These are phyloP conservation scores for Clarias batrachus DNA, from an alignment of 2,113 vertebrate species.

Conservation along the genomic window DNA sequence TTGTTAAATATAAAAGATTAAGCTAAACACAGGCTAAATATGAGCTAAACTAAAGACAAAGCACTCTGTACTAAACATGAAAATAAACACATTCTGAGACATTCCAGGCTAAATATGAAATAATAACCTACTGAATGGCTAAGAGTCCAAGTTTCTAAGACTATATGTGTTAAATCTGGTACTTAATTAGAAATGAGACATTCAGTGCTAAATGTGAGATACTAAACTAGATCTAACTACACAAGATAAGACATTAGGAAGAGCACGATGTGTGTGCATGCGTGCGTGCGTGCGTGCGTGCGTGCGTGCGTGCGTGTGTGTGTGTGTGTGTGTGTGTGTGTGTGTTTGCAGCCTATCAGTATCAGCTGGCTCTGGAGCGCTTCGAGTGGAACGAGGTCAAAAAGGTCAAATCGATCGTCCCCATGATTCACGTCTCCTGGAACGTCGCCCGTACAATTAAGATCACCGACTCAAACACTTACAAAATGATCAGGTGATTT, in stretches of 20 bases:
- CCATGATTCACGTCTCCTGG: slow-evolving; percentile 94
- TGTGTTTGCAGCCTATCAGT: slow-evolving; percentile 81
- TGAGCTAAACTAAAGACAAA: too few relatives aligned
- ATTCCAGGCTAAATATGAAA: too few relatives aligned
- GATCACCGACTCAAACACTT: slow-evolving; percentile 80
- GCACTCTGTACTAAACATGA: not conserved
- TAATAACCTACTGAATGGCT: too few relatives aligned
- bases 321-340: slow-evolving; percentile 27
- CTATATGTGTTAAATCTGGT: too few relatives aligned
- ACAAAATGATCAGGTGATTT: slow-evolving; percentile 88
- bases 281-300: not conserved
- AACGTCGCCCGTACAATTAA: slow-evolving; percentile 88
- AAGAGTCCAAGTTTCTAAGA: too few relatives aligned
- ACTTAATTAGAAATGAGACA: too few relatives aligned
- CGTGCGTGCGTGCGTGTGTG: slow-evolving; percentile 16
- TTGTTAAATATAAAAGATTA: too few relatives aligned
- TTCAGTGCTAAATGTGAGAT: too few relatives aligned
- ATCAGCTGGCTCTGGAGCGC: slow-evolving; percentile 89
- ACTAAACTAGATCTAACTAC: not conserved
- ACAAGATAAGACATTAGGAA: not conserved
- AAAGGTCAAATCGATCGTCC: slow-evolving; percentile 92
- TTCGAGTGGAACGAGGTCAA: slow-evolving; percentile 91
- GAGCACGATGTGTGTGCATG: too few relatives aligned
- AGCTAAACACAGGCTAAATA: too few relatives aligned
- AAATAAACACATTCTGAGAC: too few relatives aligned